Evolutionary conservation across 2,113 vertebrate species (phyloP).

Genomic region (Ondatra zibethicus): DNA sequence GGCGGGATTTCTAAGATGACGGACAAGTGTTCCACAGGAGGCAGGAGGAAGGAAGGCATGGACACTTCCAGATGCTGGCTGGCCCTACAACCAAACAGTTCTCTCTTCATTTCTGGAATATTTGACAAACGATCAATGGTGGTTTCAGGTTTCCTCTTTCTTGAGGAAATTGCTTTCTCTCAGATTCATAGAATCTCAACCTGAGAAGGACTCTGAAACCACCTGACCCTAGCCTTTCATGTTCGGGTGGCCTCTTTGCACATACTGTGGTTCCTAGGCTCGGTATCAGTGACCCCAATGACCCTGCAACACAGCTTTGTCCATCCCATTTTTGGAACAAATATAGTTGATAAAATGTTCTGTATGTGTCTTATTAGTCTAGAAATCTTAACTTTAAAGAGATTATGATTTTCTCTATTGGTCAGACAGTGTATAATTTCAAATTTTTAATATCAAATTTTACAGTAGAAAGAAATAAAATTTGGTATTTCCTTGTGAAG

Average conservation of each 20-base stretch:
- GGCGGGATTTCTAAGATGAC: background rate
- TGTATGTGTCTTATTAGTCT: background rate
- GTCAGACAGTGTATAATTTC: background rate
- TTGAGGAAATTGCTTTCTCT: constrained; percentile 46
- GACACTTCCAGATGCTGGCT: background rate
- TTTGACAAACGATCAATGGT: background rate
- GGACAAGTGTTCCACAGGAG: background rate
- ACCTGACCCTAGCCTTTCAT: background rate
- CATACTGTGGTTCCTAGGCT: background rate
- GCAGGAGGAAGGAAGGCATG: background rate
- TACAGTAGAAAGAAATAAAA: constrained; percentile 10
- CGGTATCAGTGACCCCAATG: background rate
- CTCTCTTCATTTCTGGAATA: background rate
- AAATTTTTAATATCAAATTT: background rate
- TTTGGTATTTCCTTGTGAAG: constrained; percentile 1
- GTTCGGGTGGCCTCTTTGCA: background rate
- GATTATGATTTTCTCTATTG: background rate
- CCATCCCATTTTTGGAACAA: background rate
- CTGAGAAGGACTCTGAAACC: background rate
- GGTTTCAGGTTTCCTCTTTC: constrained; percentile 7
- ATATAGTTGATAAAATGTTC: background rate
- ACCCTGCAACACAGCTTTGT: background rate
- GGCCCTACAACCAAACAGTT: background rate
- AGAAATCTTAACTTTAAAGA: background rate
- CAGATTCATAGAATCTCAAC: background rate